Percentiles rank a stretch among this genome's conserved stretches.
phyloP scores from a whole-genome alignment of 23 tunicate genomes.

The Pegea sp. region DNA sequence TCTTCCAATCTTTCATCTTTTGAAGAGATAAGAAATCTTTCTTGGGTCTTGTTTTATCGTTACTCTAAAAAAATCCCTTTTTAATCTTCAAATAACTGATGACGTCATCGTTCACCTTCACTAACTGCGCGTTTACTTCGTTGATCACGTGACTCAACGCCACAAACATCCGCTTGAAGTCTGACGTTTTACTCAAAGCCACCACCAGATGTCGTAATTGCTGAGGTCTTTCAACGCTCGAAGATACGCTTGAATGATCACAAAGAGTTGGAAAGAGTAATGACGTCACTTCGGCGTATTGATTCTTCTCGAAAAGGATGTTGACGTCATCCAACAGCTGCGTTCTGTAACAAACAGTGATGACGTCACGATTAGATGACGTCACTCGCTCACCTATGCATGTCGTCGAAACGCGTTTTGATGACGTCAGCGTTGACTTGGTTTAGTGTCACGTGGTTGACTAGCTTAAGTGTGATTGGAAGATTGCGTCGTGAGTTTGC shows the following conservation, averaged over 20 bases:
- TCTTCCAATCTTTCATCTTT: no score
- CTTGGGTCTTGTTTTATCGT: no score
- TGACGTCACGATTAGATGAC: no score
- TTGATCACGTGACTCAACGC: constrained; percentile 2
- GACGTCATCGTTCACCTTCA: background rate
- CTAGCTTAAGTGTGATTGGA: no score
- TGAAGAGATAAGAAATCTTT: no score
- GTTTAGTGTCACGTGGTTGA: no score
- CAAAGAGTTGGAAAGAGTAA: constrained; percentile 26
- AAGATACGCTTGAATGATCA: background rate
- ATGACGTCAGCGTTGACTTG: no score
- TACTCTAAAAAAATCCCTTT: no score
- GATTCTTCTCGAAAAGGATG: constrained; percentile 11
- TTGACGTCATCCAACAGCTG: constrained; percentile 27
- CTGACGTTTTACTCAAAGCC: constrained; percentile 10
- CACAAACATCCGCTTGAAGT: background rate
- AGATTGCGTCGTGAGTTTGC: no score
- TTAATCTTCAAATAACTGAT: background rate
- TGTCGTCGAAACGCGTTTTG: no score
- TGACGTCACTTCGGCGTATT: constrained; percentile 16
- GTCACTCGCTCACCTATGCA: no score
- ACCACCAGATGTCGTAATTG: constrained; percentile 29
- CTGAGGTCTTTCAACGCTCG: constrained; percentile 5
- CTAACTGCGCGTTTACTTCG: constrained; percentile 6
- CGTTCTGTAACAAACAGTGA: constrained; percentile 26